Percentiles rank a stretch among this genome's conserved stretches.
Conservation (phyloP, 2,113 vertebrate species). For the Prionailurus bengalensis region DNA sequence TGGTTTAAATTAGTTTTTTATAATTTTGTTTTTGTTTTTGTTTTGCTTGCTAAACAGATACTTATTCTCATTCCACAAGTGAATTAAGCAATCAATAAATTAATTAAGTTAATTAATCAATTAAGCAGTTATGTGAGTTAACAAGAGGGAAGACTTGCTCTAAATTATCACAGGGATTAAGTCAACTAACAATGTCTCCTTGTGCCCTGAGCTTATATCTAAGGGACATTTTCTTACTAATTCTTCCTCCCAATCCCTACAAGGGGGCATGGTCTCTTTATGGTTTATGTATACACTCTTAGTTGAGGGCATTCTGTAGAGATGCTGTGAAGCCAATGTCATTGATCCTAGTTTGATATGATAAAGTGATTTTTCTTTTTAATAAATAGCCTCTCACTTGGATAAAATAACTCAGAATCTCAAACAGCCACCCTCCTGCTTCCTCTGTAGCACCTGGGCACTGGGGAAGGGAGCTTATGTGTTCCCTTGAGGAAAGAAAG, state of each 20-base stretch:
- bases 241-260: background rate
- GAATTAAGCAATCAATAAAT: slow-evolving; percentile 63
- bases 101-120: slow-evolving; percentile 62
- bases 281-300: too few relatives aligned
- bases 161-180: background rate
- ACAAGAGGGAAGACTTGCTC: background rate
- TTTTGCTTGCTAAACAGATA: slow-evolving; percentile 50
- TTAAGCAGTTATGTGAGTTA: background rate
- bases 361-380: background rate
- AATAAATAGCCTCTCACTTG: background rate
- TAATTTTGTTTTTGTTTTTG: slow-evolving; percentile 4
- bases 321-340: background rate
- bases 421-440: background rate
- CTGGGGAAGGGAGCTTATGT: background rate
- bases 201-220: background rate
- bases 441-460: background rate
- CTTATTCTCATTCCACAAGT: background rate
- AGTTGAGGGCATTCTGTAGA: background rate
- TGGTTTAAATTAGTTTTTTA: background rate
- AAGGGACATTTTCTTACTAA: background rate
- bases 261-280: background rate
- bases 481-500: background rate
- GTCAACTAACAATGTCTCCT: background rate
- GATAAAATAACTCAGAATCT: background rate
- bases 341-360: background rate